Base-by-base conservation (phyloP, 92 coral and sea anemone species). In the Porites divaricata region DNA sequence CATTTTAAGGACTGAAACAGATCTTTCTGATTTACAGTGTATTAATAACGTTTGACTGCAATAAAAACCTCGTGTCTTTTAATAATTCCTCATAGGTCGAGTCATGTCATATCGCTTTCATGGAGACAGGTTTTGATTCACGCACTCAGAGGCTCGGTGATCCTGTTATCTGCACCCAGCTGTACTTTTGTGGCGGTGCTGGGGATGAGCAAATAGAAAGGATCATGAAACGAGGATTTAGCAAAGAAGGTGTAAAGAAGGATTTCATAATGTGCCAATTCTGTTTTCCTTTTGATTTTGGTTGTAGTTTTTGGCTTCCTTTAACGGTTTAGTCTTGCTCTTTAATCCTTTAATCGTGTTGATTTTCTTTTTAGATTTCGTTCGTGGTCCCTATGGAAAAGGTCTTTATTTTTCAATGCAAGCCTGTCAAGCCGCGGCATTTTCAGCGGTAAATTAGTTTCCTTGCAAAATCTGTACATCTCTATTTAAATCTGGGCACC, bases 351-450 rank as follows among this genome's bases (percentile, higher is more conserved):
- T 24, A 24, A 52, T 19, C 1, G 54, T 17, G 25, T 26, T 56
- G 20, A 25, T 23, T 81, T 79, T 67, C 74, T 2, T 81, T 81
- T 81, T 67, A 94, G 98, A 94, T 75, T 94, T 94, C 85, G 87
- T 88, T 26, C 79, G 87, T n/a, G 95, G 98, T 10, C 76, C 86
- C 0, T 94, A 94, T 57, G 98, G 98, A 4, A 94, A 80, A 77
- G 98, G 98, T 71, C 87, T 94, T 17, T 91, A 94, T 80, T 94
- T 94, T 72, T 89, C 98, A 11, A 80, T 81, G 56, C 98, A 89
- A 45, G 93, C 98, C 12, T 86, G 93, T 23, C 98, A 91, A 23
- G 98, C 98, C 6, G 88, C 93, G 0, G 84, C 86, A 16, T 94
- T 91, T 73, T 78, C 93, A 24, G 86, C 89, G 66, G 98, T 94